Evolutionary conservation across 2,797 vertebrate species (phyloP).

Genomic region (Myotis vivesi): DNA sequence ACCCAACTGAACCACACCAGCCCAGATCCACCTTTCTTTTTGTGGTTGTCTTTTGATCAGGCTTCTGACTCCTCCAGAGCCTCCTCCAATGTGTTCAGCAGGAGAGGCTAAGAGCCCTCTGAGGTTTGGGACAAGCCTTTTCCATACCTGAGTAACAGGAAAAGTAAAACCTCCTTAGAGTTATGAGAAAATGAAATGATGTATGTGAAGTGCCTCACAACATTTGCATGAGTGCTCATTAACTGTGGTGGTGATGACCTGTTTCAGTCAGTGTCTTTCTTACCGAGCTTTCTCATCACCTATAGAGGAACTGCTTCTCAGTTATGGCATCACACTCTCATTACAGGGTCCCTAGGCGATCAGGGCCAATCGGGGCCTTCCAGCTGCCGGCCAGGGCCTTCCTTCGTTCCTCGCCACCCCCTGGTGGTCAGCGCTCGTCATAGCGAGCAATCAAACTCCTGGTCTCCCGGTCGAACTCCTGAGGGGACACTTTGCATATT

Average conservation of each 20-base stretch:
- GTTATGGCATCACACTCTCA: not conserved
- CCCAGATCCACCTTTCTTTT: not conserved
- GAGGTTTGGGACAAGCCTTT: not conserved
- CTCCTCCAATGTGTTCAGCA: not conserved
- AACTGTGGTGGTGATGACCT: not conserved
- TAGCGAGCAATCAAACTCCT: too few relatives aligned
- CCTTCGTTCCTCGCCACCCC: accelerated
- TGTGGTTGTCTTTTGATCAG: not conserved
- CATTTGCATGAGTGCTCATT: not conserved
- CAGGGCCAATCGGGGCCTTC: too few relatives aligned
- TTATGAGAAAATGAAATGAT: not conserved
- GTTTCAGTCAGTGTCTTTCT: not conserved
- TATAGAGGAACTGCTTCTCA: not conserved
- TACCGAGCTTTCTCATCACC: not conserved
- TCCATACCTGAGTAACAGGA: not conserved
- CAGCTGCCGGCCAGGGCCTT: too few relatives aligned
- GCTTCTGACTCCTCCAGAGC: not conserved
- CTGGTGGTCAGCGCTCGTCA: too few relatives aligned
- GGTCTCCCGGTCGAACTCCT: too few relatives aligned
- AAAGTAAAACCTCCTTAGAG: not conserved
- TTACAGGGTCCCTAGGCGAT: not conserved
- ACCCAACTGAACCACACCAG: not conserved
- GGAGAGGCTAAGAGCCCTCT: not conserved
- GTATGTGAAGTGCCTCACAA: not conserved
- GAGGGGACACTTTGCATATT: too few relatives aligned